These are phyloP conservation scores for Pan troglodytes DNA, from an alignment of 2,113 vertebrate species.

Conservation along the genomic window NHGRI_mPanTro3-v2.1_pri NC_072408.2:11830501-11831000, in stretches of 20 bases:
- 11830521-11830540: neutral
- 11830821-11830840: neutral
- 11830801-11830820: neutral
- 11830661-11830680: neutral
- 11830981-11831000: slow-evolving; percentile 92
- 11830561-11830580: neutral
- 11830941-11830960: neutral
- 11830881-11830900: neutral
- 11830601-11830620: neutral
- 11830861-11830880: neutral
- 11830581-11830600: neutral
- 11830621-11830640: neutral
- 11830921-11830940: too few species aligned
- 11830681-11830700: neutral
- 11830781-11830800: neutral
- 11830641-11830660: neutral
- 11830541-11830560: neutral
- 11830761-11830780: neutral
- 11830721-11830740: neutral
- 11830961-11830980: slow-evolving; percentile 17
- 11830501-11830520: neutral
- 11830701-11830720: neutral
- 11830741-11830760: neutral
- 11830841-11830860: neutral
- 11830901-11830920: neutral